These are phyloP conservation scores for Sternarchorhynchus goeldii DNA, from an alignment of 2,797 vertebrate species.

Conservation along the genomic window DNA sequence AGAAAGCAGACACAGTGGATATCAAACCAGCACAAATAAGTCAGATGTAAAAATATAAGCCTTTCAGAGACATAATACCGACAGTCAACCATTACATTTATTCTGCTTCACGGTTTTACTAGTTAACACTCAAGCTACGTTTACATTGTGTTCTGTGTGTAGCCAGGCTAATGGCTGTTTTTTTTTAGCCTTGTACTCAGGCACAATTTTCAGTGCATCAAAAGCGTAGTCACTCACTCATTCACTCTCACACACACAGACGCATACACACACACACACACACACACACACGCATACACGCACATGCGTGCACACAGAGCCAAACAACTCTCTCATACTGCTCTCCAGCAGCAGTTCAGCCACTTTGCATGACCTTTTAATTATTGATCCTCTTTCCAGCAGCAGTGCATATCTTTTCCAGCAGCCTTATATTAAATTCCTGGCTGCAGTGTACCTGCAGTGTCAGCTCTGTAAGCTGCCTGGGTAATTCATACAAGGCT, in stretches of 20 bases:
- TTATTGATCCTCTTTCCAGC: slow-evolving; percentile 70
- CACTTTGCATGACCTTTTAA: slow-evolving; percentile 66
- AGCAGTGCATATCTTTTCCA: slow-evolving; percentile 32
- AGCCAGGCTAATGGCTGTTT: neutral
- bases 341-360: slow-evolving; percentile 32
- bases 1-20: slow-evolving; percentile 19
- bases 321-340: slow-evolving; percentile 9
- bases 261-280: slow-evolving; percentile 1
- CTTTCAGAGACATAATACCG: slow-evolving; percentile 7
- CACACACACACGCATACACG: neutral
- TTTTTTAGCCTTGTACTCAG: too few species aligned
- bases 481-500: slow-evolving; percentile 69
- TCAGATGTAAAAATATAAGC: neutral
- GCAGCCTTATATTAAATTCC: slow-evolving; percentile 58
- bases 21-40: slow-evolving; percentile 4
- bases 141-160: slow-evolving; percentile 14
- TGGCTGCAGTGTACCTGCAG: slow-evolving; percentile 62
- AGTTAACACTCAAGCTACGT: neutral
- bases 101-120: neutral
- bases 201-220: too few species aligned
- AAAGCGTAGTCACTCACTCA: neutral
- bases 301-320: neutral
- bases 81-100: neutral
- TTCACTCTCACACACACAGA: neutral
- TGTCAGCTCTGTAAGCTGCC: slow-evolving; percentile 65